A percentile compares a stretch with the other conserved stretches of the same genome.
Conservation (phyloP, 92 coral and sea anemone species). For the Metridium senile region DNA sequence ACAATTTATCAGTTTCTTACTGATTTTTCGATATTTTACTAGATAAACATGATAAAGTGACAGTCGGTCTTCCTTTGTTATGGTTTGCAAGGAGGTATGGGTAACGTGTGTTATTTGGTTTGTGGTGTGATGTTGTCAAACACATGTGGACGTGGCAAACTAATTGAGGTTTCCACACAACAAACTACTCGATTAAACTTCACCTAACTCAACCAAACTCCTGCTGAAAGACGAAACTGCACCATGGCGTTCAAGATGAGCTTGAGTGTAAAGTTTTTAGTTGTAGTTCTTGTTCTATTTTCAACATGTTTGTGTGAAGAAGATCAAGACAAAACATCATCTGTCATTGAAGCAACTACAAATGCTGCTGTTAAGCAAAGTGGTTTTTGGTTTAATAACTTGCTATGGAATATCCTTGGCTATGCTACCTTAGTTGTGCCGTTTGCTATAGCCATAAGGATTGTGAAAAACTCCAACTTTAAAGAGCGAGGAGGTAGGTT, state of each 20-base stretch:
- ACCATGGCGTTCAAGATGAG: neutral
- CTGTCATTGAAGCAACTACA: neutral
- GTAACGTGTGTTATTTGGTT: neutral
- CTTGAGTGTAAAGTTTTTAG: neutral
- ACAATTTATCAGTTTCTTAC: no score
- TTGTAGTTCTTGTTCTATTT: neutral
- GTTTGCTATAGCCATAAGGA: constrained; percentile 72
- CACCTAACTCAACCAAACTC: neutral
- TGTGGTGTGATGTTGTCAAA: neutral
- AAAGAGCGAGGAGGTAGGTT: constrained; percentile 75
- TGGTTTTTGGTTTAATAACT: constrained; percentile 69
- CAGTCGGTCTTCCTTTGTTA: constrained; percentile 25
- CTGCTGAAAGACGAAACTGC: neutral
- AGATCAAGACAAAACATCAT: neutral
- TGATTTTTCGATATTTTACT: no score
- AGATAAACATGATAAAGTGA: no score
- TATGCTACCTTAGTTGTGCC: constrained; percentile 92
- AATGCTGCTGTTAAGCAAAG: constrained; percentile 8
- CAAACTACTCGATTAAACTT: neutral
- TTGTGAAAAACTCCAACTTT: constrained; percentile 90
- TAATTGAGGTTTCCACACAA: no score
- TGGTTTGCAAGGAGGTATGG: constrained; percentile 2
- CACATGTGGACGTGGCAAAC: constrained; percentile 7
- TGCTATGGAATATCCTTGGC: constrained; percentile 88
- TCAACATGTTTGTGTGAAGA: constrained; percentile 21